Conservation (phyloP, 2,888 invertebrate species). For the Prenolepis imparis region DNA sequence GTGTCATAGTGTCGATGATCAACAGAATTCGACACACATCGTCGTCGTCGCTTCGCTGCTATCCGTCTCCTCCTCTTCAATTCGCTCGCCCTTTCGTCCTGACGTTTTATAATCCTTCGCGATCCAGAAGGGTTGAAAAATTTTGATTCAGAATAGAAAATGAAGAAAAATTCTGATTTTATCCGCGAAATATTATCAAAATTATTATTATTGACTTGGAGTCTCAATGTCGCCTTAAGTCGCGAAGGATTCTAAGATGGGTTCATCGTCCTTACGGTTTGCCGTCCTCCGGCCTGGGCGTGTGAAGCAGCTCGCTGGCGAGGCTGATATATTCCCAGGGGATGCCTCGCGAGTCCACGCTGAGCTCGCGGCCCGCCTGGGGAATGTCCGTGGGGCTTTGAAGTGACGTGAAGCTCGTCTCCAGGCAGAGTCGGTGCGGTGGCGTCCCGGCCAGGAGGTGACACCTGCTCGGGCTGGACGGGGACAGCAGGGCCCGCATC, state of each 20-base stretch:
- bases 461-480: slow-evolving; percentile 87
- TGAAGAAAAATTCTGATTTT: background rate
- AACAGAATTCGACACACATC: background rate
- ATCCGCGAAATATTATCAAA: background rate
- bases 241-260: slow-evolving; percentile 18
- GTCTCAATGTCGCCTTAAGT: background rate
- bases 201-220: background rate
- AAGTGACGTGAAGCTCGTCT: slow-evolving; percentile 92
- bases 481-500: slow-evolving; percentile 86
- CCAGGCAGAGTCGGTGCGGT: slow-evolving; percentile 88
- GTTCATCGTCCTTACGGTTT: slow-evolving; percentile 81
- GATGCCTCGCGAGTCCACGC: slow-evolving; percentile 84
- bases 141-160: background rate
- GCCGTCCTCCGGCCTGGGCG: slow-evolving; percentile 79
- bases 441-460: slow-evolving; percentile 77
- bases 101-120: slow-evolving; percentile 15
- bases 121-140: background rate
- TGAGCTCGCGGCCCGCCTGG: slow-evolving; percentile 83
- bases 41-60: slow-evolving; percentile 18
- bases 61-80: slow-evolving; percentile 35
- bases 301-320: slow-evolving; percentile 82
- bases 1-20: no score
- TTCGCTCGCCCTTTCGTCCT: background rate
- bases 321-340: slow-evolving; percentile 87
- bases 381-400: slow-evolving; percentile 87